A percentile compares a stretch with the other conserved stretches of the same genome.
These are phyloP conservation scores for Mola mola DNA, from an alignment of 2,113 vertebrate species.

Conservation along the genomic window DNA sequence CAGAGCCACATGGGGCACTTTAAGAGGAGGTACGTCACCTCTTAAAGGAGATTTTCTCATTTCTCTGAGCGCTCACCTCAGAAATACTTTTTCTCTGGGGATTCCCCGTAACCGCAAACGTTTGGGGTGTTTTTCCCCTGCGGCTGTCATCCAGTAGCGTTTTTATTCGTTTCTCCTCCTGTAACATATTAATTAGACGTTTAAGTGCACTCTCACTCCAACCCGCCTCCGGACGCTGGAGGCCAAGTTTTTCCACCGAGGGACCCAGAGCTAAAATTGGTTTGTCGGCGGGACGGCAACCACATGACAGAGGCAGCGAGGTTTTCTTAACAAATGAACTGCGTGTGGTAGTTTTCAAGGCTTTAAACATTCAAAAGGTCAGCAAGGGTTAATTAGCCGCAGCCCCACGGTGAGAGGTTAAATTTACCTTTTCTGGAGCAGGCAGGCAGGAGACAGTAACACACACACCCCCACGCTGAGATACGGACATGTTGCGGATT, in stretches of 20 bases:
- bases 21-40: not conserved
- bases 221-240: not conserved
- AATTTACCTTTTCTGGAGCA: not conserved
- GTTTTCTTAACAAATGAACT: constrained; percentile 19
- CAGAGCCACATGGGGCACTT: constrained; percentile 14
- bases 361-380: constrained; percentile 23
- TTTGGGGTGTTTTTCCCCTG: not conserved
- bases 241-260: not conserved
- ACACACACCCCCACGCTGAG: no score
- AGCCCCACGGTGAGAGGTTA: not conserved
- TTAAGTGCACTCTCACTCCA: not conserved
- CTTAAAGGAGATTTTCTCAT: not conserved
- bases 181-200: not conserved
- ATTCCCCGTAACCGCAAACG: not conserved
- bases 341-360: constrained; percentile 24
- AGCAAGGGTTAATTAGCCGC: constrained; percentile 25
- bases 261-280: constrained; percentile 3
- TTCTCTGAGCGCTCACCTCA: not conserved
- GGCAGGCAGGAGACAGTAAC: not conserved
- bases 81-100: no score
- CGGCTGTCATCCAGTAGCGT: no score
- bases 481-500: no score
- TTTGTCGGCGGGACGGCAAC: constrained; percentile 15
- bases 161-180: not conserved
- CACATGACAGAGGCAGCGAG: not conserved